Evolutionary conservation across 2,113 vertebrate species (phyloP).

Genomic region (Kryptolebias marmoratus): DNA sequence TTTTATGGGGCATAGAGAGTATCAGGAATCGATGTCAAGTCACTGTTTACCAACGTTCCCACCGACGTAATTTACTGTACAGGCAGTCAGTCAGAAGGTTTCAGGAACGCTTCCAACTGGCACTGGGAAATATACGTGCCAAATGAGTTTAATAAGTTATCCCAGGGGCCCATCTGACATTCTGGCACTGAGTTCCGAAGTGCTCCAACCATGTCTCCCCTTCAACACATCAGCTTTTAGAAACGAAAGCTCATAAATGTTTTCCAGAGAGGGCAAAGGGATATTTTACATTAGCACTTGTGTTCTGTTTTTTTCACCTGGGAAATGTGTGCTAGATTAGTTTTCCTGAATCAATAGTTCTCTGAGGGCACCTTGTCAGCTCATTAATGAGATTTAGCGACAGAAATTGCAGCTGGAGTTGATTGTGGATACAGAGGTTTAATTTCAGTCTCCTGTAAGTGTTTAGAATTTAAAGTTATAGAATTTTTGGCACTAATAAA

Average conservation of each 20-base stretch:
- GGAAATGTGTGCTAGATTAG: constrained; percentile 57
- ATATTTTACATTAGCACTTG: constrained; percentile 69
- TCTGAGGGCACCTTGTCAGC: constrained; percentile 38
- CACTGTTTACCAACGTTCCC: constrained; percentile 64
- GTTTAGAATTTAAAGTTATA: neutral
- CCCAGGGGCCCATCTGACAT: constrained; percentile 74
- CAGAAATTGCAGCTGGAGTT: neutral
- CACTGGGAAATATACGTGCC: constrained; percentile 70
- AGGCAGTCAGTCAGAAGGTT: constrained; percentile 56
- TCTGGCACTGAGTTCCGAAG: constrained; percentile 59
- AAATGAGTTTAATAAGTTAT: constrained; percentile 80
- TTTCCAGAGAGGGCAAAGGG: constrained; percentile 59
- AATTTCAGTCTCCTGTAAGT: neutral
- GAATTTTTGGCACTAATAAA: neutral
- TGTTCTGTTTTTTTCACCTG: constrained; percentile 43
- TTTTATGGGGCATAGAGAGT: constrained; percentile 52
- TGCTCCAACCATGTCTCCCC: constrained; percentile 56
- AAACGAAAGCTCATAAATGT: constrained; percentile 62
- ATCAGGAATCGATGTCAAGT: constrained; percentile 60
- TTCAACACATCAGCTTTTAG: constrained; percentile 67
- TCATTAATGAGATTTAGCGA: constrained; percentile 41
- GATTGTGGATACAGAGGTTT: neutral
- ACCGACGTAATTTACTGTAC: constrained; percentile 53
- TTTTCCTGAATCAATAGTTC: constrained; percentile 65
- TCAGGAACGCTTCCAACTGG: constrained; percentile 66